Percentiles rank a stretch among this genome's conserved stretches.
Evolutionary conservation across 1,140 invertebrate genomes (phyloP).

Genomic region (Octopus sinensis): DNA sequence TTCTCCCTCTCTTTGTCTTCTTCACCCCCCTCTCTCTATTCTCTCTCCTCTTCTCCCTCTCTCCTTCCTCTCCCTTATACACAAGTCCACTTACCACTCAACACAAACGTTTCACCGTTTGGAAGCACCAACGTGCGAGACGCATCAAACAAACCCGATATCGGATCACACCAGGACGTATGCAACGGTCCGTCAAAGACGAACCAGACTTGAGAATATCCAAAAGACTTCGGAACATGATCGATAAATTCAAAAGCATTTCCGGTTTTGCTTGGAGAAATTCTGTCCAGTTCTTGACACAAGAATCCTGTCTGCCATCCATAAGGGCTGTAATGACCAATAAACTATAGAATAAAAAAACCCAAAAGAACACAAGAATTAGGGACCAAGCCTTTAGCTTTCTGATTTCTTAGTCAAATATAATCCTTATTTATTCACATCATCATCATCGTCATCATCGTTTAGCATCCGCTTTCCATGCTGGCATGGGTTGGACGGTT

Average conservation of each 20-base stretch:
- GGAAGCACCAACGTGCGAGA: neutral
- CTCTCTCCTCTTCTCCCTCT: too few species aligned
- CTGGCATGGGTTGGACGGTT: too few species aligned
- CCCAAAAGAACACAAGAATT: neutral
- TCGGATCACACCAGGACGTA: conserved; percentile 44
- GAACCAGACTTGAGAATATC: conserved; percentile 47
- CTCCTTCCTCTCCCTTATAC: too few species aligned
- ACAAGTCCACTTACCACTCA: neutral
- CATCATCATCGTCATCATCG: too few species aligned
- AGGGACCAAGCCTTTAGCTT: too few species aligned
- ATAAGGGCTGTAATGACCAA: conserved; percentile 45
- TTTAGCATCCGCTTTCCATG: too few species aligned
- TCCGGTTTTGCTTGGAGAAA: conserved; percentile 18
- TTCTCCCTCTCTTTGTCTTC: too few species aligned
- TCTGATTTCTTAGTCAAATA: too few species aligned
- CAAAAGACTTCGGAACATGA: conserved; percentile 33
- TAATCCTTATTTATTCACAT: too few species aligned
- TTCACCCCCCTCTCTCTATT: too few species aligned
- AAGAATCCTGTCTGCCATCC: conserved; percentile 51
- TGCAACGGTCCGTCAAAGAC: conserved; percentile 52
- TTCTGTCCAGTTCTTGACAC: conserved; percentile 39
- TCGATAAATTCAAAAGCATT: conserved; percentile 30
- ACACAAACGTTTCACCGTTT: neutral
- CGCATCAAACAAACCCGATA: neutral
- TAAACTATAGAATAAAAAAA: conserved; percentile 38